Evolutionary conservation across 2,113 vertebrate genomes (phyloP).

Genomic region (Todiramphus saurophagus): DNA sequence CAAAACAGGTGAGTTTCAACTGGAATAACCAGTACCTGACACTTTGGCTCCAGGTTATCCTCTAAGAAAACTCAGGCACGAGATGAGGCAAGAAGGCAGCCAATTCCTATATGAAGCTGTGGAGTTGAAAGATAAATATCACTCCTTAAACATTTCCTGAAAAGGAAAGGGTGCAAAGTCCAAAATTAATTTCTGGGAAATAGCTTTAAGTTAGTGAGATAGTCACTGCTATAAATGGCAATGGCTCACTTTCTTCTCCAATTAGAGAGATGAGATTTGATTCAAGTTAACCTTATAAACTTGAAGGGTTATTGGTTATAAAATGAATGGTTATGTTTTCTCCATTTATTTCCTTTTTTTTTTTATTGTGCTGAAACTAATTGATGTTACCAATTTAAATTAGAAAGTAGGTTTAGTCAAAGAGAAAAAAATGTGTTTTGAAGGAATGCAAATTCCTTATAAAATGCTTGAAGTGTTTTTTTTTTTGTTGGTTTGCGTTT

Average conservation of each 20-base stretch:
- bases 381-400: not conserved
- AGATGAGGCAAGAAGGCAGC: not conserved
- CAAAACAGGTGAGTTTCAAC: accelerated
- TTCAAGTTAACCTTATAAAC: not conserved
- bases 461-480: not conserved
- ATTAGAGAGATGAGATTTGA: not conserved
- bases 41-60: not conserved
- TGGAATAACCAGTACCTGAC: not conserved
- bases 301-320: not conserved
- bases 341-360: not conserved
- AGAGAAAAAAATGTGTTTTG: not conserved
- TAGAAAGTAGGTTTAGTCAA: not conserved
- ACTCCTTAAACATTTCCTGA: not conserved
- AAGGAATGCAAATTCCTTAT: not conserved
- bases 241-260: not conserved
- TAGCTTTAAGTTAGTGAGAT: not conserved
- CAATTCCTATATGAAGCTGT: not conserved
- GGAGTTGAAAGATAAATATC: not conserved
- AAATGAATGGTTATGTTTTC: not conserved
- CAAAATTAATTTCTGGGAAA: not conserved
- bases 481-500: not conserved
- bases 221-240: not conserved
- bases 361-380: not conserved
- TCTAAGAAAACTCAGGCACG: not conserved
- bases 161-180: not conserved